These are phyloP conservation scores for Colinus virginianus DNA, from an alignment of 2,113 vertebrate genomes.

Conservation along the genomic window DNA sequence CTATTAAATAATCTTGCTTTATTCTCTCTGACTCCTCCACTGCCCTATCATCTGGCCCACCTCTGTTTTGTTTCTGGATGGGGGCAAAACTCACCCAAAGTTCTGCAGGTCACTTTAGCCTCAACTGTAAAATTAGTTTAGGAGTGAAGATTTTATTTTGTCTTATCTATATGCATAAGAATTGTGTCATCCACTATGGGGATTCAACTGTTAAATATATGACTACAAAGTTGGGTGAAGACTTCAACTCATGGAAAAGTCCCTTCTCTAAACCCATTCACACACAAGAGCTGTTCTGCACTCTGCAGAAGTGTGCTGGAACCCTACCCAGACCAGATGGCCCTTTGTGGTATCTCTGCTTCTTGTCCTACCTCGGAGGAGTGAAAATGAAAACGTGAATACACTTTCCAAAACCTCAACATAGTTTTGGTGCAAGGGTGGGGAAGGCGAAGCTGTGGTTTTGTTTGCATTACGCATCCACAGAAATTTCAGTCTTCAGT, in stretches of 20 bases:
- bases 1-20: conserved; percentile 7
- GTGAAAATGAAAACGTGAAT: conserved; percentile 55
- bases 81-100: neutral
- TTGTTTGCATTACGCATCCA: conserved; percentile 45
- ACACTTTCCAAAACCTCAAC: conserved; percentile 68
- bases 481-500: neutral
- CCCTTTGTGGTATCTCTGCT: conserved; percentile 41
- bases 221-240: fast-evolving
- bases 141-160: neutral
- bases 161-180: neutral
- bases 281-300: neutral
- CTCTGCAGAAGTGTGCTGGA: neutral
- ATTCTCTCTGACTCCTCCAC: neutral
- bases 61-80: neutral
- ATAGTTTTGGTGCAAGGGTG: conserved; percentile 64
- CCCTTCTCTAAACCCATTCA: neutral
- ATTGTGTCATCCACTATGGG: neutral
- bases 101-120: neutral
- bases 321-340: neutral
- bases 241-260: neutral
- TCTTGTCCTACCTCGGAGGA: conserved; percentile 66
- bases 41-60: neutral
- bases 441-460: conserved; percentile 39
- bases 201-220: neutral
- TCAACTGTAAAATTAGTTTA: neutral